Evolutionary conservation across 2,888 invertebrate species (phyloP).

Genomic region (Melieria omissa): DNA sequence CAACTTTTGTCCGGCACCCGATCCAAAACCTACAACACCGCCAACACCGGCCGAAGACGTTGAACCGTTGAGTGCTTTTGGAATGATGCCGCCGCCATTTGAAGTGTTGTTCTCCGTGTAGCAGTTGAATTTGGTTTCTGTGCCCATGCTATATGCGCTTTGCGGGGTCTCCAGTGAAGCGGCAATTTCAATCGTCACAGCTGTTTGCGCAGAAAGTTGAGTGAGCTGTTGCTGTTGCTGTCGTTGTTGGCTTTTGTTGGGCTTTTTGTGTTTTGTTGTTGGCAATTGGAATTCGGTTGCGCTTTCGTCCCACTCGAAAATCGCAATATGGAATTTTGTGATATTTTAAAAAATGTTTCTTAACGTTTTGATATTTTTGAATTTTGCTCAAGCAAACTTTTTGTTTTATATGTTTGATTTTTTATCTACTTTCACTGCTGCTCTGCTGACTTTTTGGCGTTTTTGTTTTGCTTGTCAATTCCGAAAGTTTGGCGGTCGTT

Average conservation of each 20-base stretch:
- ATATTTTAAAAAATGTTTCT: neutral
- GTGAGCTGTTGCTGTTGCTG: no score
- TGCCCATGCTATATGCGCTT: constrained; percentile 57
- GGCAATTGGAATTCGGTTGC: neutral
- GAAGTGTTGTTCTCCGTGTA: constrained; percentile 59
- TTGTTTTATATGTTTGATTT: neutral
- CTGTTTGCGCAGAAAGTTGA: no score
- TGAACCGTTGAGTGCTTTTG: constrained; percentile 33
- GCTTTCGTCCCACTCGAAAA: neutral
- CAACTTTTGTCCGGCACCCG: constrained; percentile 31
- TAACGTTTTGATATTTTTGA: neutral
- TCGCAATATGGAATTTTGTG: neutral
- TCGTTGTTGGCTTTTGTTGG: neutral
- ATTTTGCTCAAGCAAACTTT: neutral
- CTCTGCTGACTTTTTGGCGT: no score
- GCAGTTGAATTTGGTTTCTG: constrained; percentile 62
- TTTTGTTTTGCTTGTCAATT: no score
- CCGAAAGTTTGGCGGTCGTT: no score
- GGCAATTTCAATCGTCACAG: neutral
- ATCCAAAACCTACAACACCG: constrained; percentile 20
- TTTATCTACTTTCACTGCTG: neutral
- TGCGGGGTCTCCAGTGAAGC: neutral
- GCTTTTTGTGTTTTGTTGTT: neutral
- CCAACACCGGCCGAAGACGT: constrained; percentile 17
- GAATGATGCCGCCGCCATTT: constrained; percentile 53